Percentiles rank a stretch among this genome's conserved stretches.
These are phyloP conservation scores for Drosophila bipectinata DNA, from an alignment of 1,140 invertebrate species.

Conservation along the genomic window DNA sequence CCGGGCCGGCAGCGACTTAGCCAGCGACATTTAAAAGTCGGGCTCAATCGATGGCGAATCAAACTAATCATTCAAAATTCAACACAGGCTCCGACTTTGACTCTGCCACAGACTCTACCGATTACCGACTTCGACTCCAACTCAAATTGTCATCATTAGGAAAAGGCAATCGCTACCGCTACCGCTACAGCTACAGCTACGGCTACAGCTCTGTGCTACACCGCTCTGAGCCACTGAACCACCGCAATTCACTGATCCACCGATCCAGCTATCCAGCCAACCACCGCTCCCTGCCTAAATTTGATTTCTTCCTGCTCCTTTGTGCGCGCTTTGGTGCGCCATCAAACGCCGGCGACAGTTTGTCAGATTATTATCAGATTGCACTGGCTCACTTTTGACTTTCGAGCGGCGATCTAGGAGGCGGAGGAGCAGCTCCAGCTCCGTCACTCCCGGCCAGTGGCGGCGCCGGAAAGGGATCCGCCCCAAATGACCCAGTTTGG, in stretches of 20 bases:
- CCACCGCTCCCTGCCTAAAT: constrained; percentile 68
- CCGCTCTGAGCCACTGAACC: constrained; percentile 18
- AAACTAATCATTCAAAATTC: constrained; percentile 84
- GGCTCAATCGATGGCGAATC: constrained; percentile 78
- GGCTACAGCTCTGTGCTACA: constrained; percentile 41
- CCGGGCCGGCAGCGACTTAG: constrained; percentile 3
- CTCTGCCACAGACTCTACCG: constrained; percentile 15
- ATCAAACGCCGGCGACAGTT: constrained; percentile 82
- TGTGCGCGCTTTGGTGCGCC: constrained; percentile 74
- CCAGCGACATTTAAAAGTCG: constrained; percentile 76
- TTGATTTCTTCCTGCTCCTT: constrained; percentile 81
- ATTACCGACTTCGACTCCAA: constrained; percentile 35
- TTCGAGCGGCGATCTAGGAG: constrained; percentile 58
- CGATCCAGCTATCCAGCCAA: constrained; percentile 13
- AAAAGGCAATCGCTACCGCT: constrained; percentile 77
- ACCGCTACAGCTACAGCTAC: constrained; percentile 37
- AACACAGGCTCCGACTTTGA: constrained; percentile 71
- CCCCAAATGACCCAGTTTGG: constrained; percentile 57
- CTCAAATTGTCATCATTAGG: constrained; percentile 83
- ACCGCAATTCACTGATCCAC: constrained; percentile 5
- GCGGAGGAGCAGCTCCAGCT: constrained; percentile 39
- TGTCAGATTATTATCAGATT: constrained; percentile 84
- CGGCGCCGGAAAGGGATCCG: constrained; percentile 56
- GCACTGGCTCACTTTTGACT: constrained; percentile 83
- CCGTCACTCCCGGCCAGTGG: constrained; percentile 41